phyloP scores from a whole-genome alignment of 2,113 vertebrate species.

The Cyanistes caeruleus region DNA sequence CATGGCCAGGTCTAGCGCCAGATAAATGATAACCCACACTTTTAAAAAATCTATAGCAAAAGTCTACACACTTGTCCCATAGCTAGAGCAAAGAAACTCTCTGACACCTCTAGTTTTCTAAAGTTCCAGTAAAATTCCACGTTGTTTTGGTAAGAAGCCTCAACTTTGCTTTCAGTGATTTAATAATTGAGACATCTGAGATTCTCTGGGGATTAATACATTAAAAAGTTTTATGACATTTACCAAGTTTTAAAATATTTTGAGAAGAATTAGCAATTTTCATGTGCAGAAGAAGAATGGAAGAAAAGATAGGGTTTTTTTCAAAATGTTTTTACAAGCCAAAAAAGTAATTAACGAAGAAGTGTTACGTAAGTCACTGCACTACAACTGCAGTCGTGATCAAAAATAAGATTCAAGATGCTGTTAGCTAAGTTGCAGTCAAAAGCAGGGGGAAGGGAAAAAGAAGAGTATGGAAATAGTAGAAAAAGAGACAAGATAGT shows the following conservation, averaged over 20 bases:
- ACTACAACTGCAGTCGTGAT: conserved; percentile 16
- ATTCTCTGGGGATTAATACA: not conserved
- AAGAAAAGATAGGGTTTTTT: not conserved
- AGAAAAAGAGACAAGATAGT: not conserved
- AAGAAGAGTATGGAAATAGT: not conserved
- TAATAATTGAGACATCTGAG: not conserved
- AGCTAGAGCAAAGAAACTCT: not conserved
- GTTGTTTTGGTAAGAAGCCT: not conserved
- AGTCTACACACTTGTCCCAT: not conserved
- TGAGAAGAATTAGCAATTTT: not conserved
- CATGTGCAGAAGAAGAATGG: not conserved
- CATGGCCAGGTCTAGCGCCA: not conserved
- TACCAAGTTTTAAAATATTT: not conserved
- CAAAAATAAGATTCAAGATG: conserved; percentile 29
- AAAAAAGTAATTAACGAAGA: not conserved
- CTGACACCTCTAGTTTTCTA: not conserved
- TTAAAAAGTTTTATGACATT: not conserved
- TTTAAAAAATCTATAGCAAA: not conserved
- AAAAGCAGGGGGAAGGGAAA: not conserved
- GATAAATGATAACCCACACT: not conserved
- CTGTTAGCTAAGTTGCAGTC: not conserved
- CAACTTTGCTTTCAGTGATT: not conserved
- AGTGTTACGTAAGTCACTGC: conserved; percentile 43
- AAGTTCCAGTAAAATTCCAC: not conserved
- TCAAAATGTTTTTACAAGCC: not conserved